Evolutionary conservation across 23 tunicate genomes (phyloP).

Genomic region (Styela clava): DNA sequence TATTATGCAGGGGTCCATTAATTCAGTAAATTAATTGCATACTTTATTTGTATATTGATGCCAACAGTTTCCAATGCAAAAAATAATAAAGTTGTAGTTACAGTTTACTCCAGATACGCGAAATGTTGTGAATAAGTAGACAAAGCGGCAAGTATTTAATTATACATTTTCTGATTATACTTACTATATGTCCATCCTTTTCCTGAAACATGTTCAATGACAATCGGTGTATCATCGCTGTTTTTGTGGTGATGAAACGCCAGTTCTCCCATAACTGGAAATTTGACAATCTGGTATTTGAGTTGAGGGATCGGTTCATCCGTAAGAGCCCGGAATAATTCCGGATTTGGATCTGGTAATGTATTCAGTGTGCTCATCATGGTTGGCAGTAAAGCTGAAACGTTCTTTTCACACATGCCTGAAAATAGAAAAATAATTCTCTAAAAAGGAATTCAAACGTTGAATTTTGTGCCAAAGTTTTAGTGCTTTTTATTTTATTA

Average conservation of each 20-base stretch:
- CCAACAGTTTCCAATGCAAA: too few relatives aligned
- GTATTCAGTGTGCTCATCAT: constrained; percentile 60
- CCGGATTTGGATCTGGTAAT: constrained; percentile 53
- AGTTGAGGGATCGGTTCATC: constrained; percentile 53
- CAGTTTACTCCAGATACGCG: too few relatives aligned
- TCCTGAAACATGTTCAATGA: constrained; percentile 6
- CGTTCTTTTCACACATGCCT: constrained; percentile 73
- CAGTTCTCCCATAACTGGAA: constrained; percentile 61
- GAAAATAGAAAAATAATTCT: constrained; percentile 12
- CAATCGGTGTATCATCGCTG: background rate
- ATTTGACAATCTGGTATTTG: constrained; percentile 63
- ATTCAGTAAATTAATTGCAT: too few relatives aligned
- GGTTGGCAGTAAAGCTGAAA: constrained; percentile 59
- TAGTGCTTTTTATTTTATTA: too few relatives aligned
- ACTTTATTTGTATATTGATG: too few relatives aligned
- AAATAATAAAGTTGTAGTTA: too few relatives aligned
- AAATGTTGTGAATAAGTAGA: too few relatives aligned
- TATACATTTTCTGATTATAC: background rate
- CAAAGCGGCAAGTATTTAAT: too few relatives aligned
- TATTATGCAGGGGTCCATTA: too few relatives aligned
- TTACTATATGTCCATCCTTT: constrained; percentile 29
- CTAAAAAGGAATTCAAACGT: background rate
- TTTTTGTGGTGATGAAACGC: constrained; percentile 41
- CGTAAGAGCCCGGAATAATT: constrained; percentile 46
- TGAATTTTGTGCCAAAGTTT: too few relatives aligned